Conservation (phyloP, 2,888 invertebrate species). For the Ophion ventricosus region DNA sequence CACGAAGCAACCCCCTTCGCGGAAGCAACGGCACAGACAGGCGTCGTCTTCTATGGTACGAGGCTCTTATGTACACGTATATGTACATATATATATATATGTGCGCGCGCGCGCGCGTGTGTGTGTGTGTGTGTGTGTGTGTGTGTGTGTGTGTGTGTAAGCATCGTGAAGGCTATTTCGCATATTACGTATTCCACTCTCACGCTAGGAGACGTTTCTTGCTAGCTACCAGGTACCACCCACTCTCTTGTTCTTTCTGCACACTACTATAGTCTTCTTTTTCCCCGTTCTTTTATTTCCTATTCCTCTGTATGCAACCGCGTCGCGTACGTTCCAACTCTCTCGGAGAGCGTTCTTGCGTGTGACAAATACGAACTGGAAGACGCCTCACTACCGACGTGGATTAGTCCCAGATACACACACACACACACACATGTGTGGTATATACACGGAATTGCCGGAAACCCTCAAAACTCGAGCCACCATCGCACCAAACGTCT, state of each 20-base stretch:
- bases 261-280: slow-evolving; percentile 64
- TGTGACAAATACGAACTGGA: slow-evolving; percentile 80
- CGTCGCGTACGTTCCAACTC: slow-evolving; percentile 66
- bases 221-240: slow-evolving; percentile 73
- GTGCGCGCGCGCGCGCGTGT: background rate
- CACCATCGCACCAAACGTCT: slow-evolving; percentile 37
- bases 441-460: background rate
- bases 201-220: slow-evolving; percentile 77
- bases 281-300: slow-evolving; percentile 58
- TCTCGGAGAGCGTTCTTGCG: slow-evolving; percentile 74
- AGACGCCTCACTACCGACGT: slow-evolving; percentile 60
- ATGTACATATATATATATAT: background rate
- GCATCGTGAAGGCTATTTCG: slow-evolving; percentile 72
- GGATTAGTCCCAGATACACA: slow-evolving; percentile 55
- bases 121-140: too few species aligned
- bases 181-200: slow-evolving; percentile 82
- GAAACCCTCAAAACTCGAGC: slow-evolving; percentile 20
- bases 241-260: slow-evolving; percentile 67
- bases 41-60: slow-evolving; percentile 42
- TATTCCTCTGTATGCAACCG: slow-evolving; percentile 72
- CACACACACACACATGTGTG: background rate
- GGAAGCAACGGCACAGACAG: slow-evolving; percentile 36
- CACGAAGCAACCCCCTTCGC: slow-evolving; percentile 49
- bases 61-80: slow-evolving; percentile 20
- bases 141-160: background rate